A percentile compares a stretch with the other conserved stretches of the same genome.
These are phyloP conservation scores for Eilema caniola DNA, from an alignment of 2,888 invertebrate genomes.

Conservation along the genomic window DNA sequence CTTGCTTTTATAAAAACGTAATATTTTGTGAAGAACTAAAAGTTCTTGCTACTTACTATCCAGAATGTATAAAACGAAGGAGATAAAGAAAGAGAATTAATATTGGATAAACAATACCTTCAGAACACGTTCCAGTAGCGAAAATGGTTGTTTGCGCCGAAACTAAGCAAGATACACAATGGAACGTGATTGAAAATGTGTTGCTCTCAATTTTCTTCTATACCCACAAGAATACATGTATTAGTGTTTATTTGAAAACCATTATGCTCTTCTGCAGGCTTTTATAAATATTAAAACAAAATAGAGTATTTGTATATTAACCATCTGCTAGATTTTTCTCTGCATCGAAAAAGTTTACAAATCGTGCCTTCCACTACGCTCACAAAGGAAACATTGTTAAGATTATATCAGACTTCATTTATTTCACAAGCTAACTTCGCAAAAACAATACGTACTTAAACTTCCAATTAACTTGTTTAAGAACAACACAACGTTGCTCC, in stretches of 20 bases:
- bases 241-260: neutral
- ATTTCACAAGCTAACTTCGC: neutral
- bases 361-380: neutral
- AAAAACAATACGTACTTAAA: neutral
- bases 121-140: slow-evolving; percentile 17
- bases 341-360: neutral
- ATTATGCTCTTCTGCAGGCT: neutral
- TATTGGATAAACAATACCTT: slow-evolving; percentile 16
- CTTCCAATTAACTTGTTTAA: neutral
- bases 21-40: slow-evolving; percentile 14
- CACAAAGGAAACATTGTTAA: neutral
- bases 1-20: slow-evolving; percentile 23
- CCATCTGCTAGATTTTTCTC: neutral
- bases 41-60: neutral
- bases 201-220: slow-evolving; percentile 8
- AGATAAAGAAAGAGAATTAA: slow-evolving; percentile 13
- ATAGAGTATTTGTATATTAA: no score
- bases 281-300: neutral
- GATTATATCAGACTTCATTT: neutral
- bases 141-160: slow-evolving; percentile 34
- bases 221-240: neutral
- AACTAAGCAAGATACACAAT: slow-evolving; percentile 38
- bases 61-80: slow-evolving; percentile 7
- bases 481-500: neutral
- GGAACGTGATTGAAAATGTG: slow-evolving; percentile 45